Evolutionary conservation across 2,888 invertebrate species (phyloP).

Genomic region (Leistus spinibarbis): DNA sequence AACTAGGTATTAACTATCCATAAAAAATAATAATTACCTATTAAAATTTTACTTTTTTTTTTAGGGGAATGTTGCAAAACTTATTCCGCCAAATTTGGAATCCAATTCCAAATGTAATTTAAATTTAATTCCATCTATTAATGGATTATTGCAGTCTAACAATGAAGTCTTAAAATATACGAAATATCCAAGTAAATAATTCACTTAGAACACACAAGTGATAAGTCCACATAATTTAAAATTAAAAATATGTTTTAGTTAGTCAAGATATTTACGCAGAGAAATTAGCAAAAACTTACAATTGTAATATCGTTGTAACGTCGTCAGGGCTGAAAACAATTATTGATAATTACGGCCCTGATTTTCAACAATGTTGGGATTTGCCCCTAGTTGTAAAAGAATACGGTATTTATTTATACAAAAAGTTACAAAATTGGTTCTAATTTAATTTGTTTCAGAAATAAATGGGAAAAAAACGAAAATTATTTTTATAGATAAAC

Average conservation of each 20-base stretch:
- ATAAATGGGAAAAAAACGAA: slow-evolving; percentile 43
- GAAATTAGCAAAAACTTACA: slow-evolving; percentile 44
- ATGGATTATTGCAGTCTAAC: not conserved
- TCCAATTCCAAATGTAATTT: not conserved
- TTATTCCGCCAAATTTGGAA: not conserved
- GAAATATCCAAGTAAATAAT: slow-evolving; percentile 9
- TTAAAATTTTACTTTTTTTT: slow-evolving; percentile 2
- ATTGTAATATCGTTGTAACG: slow-evolving; percentile 50
- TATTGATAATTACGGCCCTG: slow-evolving; percentile 47
- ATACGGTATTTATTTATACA: slow-evolving; percentile 7
- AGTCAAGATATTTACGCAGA: slow-evolving; percentile 49
- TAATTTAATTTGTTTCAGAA: not conserved
- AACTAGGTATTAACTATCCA: no score
- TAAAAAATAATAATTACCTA: no score
- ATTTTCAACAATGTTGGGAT: slow-evolving; percentile 48
- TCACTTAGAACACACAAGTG: no score
- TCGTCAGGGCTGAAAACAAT: slow-evolving; percentile 50
- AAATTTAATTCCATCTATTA: slow-evolving; percentile 1
- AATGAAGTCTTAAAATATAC: not conserved
- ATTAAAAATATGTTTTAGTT: slow-evolving; percentile 44
- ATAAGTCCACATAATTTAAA: no score
- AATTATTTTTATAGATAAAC: slow-evolving; percentile 52
- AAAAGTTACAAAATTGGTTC: not conserved
- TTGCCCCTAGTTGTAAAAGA: slow-evolving; percentile 51
- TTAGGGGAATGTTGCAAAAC: slow-evolving; percentile 8